Percentiles rank a stretch among this genome's conserved stretches.
These are phyloP conservation scores for Drosophila punjabiensis DNA, from an alignment of 1,140 invertebrate genomes.

Conservation along the genomic window DNA sequence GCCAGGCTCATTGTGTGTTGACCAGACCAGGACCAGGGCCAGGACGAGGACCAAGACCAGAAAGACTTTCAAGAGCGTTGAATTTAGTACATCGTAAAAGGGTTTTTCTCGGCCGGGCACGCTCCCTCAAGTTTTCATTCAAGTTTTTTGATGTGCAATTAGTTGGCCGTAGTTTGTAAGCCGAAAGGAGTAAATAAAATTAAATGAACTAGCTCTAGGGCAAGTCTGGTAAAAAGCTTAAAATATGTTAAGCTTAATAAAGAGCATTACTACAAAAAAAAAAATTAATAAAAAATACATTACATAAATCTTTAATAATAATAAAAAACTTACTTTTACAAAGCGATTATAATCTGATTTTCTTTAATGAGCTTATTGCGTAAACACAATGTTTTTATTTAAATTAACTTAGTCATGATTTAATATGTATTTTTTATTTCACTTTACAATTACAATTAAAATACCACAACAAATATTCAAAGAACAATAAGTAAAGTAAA, in stretches of 20 bases:
- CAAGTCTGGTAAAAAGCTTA: neutral
- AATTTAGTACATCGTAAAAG: constrained; percentile 72
- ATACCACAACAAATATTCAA: neutral
- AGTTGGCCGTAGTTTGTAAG: constrained; percentile 25
- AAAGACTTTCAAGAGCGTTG: constrained; percentile 36
- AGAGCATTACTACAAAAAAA: neutral
- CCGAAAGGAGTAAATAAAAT: constrained; percentile 11
- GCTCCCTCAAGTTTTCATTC: constrained; percentile 37
- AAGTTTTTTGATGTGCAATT: constrained; percentile 46
- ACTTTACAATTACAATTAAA: neutral
- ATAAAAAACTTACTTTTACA: neutral
- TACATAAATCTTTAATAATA: neutral
- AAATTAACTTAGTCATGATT: neutral
- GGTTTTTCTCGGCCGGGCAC: constrained; percentile 46
- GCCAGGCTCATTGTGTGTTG: constrained; percentile 23
- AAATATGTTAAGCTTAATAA: neutral
- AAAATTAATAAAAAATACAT: neutral
- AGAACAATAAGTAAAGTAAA: neutral
- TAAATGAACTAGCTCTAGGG: neutral
- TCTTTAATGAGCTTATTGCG: neutral
- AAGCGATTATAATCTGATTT: neutral
- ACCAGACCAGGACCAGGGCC: neutral
- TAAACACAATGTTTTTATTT: neutral
- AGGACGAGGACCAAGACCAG: neutral
- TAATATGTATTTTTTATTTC: neutral